These are phyloP conservation scores for Alligator mississippiensis DNA, from an alignment of 2,113 vertebrate genomes.

Conservation along the genomic window DNA sequence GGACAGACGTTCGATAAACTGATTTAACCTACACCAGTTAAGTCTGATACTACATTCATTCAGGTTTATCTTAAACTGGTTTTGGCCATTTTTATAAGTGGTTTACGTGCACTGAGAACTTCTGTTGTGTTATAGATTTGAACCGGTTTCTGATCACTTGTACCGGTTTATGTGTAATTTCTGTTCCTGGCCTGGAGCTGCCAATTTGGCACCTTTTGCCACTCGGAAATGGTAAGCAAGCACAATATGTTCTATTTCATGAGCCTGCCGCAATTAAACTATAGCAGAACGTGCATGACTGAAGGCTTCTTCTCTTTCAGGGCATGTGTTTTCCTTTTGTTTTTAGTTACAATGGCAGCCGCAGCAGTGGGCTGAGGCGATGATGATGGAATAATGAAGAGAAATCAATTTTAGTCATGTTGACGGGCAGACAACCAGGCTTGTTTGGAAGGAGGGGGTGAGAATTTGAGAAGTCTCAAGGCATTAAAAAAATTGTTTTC, in stretches of 20 bases:
- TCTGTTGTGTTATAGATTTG: too few species aligned
- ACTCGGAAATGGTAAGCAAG: not conserved
- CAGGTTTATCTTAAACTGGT: too few species aligned
- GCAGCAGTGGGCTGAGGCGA: not conserved
- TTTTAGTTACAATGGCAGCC: not conserved
- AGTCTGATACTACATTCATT: too few species aligned
- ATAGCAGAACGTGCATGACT: not conserved
- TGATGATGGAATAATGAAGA: not conserved
- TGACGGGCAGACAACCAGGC: not conserved
- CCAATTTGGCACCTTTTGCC: not conserved
- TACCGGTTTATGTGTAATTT: too few species aligned
- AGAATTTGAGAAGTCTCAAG: slow-evolving; percentile 27
- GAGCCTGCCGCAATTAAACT: not conserved
- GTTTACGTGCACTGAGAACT: too few species aligned
- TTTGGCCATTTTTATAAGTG: too few species aligned
- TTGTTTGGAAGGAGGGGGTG: not conserved
- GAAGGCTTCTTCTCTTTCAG: not conserved
- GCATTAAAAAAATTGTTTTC: slow-evolving; percentile 5
- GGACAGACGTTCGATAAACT: too few species aligned
- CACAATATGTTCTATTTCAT: not conserved
- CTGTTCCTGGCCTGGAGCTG: not conserved
- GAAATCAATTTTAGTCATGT: not conserved
- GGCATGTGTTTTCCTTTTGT: slow-evolving; percentile 12
- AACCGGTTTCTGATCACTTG: too few species aligned
- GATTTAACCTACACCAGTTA: too few species aligned